A percentile compares a stretch with the other conserved stretches of the same genome.
These are phyloP conservation scores for Cylloceria caligata DNA, from an alignment of 2,888 invertebrate genomes.

Conservation along the genomic window DNA sequence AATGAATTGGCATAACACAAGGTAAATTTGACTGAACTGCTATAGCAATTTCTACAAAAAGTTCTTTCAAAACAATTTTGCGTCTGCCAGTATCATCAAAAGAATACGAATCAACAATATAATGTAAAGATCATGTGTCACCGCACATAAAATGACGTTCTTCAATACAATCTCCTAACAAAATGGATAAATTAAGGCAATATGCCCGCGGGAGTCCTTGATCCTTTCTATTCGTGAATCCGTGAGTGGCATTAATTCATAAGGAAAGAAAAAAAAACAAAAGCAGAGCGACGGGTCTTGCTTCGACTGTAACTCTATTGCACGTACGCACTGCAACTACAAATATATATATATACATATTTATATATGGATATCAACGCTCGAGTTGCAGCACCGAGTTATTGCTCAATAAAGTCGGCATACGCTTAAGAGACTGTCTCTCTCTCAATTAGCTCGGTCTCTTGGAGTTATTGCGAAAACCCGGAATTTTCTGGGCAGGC, in stretches of 20 bases:
- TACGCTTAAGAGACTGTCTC: neutral
- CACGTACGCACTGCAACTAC: slow-evolving; percentile 12
- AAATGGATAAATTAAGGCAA: slow-evolving; percentile 52
- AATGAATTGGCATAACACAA: neutral
- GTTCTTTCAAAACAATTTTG: neutral
- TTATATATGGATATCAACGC: slow-evolving; percentile 34
- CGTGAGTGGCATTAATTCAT: slow-evolving; percentile 72
- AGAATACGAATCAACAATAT: neutral
- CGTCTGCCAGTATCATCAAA: neutral
- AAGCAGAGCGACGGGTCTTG: slow-evolving; percentile 47
- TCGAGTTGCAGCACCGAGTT: slow-evolving; percentile 13
- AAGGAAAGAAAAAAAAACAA: slow-evolving; percentile 31
- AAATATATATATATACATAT: slow-evolving; percentile 29
- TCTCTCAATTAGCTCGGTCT: slow-evolving; percentile 5
- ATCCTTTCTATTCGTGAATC: slow-evolving; percentile 73
- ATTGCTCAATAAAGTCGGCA: slow-evolving; percentile 25
- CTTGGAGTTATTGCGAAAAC: slow-evolving; percentile 1
- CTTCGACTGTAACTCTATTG: slow-evolving; percentile 13
- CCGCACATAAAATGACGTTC: slow-evolving; percentile 13
- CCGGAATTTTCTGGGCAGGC: slow-evolving; percentile 15
- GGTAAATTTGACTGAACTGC: neutral
- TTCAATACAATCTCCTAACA: slow-evolving; percentile 36
- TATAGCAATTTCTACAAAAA: neutral
- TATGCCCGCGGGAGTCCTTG: slow-evolving; percentile 70
- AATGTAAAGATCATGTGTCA: slow-evolving; percentile 1